Conservation (phyloP, 2,113 vertebrate species). For the Glaucomys volans region DNA sequence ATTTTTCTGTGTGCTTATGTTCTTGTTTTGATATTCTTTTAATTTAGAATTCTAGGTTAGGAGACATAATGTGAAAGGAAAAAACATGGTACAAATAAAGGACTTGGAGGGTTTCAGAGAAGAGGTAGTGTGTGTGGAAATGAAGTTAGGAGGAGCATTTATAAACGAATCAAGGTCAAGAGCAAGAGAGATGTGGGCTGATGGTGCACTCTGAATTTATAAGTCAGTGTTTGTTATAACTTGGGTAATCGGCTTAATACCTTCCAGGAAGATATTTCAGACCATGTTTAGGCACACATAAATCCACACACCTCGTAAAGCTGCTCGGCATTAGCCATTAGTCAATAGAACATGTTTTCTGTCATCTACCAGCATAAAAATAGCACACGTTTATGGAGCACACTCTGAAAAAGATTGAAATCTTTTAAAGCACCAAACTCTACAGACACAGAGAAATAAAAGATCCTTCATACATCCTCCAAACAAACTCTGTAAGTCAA, state of each 20-base stretch:
- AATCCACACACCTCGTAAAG: slow-evolving; percentile 17
- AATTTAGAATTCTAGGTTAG: neutral
- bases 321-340: neutral
- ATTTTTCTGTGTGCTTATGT: neutral
- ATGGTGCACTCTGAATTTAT: neutral
- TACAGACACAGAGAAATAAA: neutral
- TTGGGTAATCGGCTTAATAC: neutral
- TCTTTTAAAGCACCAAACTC: neutral
- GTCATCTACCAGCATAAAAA: slow-evolving; percentile 19
- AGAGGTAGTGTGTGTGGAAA: neutral
- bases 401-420: neutral
- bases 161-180: neutral
- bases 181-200: neutral
- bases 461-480: neutral
- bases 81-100: neutral
- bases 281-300: neutral
- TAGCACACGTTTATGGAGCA: neutral
- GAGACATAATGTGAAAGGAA: neutral
- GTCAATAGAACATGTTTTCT: slow-evolving; percentile 21
- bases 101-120: neutral
- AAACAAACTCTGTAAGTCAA: neutral
- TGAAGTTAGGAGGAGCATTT: neutral
- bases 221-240: neutral
- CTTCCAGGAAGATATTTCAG: slow-evolving; percentile 43
- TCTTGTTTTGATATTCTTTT: neutral